These are phyloP conservation scores for Drosophila nikananu DNA, from an alignment of 1,140 invertebrate genomes.

Conservation along the genomic window DNA sequence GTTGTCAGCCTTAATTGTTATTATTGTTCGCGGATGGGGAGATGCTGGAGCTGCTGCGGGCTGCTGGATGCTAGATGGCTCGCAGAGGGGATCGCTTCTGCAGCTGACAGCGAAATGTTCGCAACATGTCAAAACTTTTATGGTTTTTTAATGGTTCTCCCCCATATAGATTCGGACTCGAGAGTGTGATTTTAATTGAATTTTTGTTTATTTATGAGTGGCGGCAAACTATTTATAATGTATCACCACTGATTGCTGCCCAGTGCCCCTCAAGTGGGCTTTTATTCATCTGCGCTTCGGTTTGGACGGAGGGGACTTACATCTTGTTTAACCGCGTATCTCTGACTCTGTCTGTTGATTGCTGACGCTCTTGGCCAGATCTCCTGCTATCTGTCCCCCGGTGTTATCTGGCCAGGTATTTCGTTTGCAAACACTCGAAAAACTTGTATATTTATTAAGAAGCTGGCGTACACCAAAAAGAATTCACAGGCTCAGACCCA, in stretches of 20 bases:
- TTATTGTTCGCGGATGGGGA: constrained; percentile 58
- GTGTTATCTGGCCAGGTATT: constrained; percentile 37
- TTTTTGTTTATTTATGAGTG: constrained; percentile 56
- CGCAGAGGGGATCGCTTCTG: constrained; percentile 45
- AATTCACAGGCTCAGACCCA: constrained; percentile 25
- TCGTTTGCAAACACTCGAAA: constrained; percentile 44
- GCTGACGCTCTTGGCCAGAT: constrained; percentile 49
- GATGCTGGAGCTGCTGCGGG: constrained; percentile 5
- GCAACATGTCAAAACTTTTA: constrained; percentile 70
- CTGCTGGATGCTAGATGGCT: constrained; percentile 17
- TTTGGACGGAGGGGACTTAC: constrained; percentile 19
- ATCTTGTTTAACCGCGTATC: constrained; percentile 26
- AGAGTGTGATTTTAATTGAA: constrained; percentile 59
- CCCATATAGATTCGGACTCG: constrained; percentile 35
- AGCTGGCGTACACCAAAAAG: constrained; percentile 34
- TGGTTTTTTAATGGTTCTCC: constrained; percentile 61
- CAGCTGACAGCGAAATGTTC: constrained; percentile 71
- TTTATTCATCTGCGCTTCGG: constrained; percentile 1
- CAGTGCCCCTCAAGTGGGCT: neutral
- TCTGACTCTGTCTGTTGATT: constrained; percentile 24
- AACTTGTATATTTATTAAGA: constrained; percentile 39
- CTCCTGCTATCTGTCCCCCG: constrained; percentile 29
- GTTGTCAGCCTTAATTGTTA: constrained; percentile 71
- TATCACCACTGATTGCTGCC: neutral
- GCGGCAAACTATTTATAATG: constrained; percentile 51